Percentiles rank a stretch among this genome's conserved stretches.
Evolutionary conservation across 2,113 vertebrate species (phyloP).

Genomic region (Tragulus kanchil): DNA sequence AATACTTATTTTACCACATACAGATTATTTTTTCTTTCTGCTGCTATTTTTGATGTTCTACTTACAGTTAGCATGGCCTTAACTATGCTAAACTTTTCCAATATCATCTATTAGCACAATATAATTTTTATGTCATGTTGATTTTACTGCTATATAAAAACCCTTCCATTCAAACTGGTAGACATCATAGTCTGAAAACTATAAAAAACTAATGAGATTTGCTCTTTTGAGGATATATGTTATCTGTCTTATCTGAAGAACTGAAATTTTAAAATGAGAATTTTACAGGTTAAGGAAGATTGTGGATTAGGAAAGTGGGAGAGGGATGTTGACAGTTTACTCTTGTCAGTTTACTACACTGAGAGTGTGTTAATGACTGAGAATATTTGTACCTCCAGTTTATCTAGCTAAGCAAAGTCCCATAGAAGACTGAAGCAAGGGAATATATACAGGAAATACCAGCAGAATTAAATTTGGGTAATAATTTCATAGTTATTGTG

Average conservation of each 20-base stretch:
- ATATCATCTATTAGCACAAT: not conserved
- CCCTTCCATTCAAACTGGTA: not conserved
- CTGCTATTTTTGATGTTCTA: conserved; percentile 2
- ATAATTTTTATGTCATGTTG: conserved; percentile 2
- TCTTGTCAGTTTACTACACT: not conserved
- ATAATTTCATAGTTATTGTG: conserved; percentile 47
- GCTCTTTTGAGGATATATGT: not conserved
- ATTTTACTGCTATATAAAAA: not conserved
- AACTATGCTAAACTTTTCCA: not conserved
- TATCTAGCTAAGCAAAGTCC: not conserved
- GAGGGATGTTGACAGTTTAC: conserved; percentile 10
- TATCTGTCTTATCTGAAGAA: conserved; percentile 41
- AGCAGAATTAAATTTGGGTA: conserved; percentile 24
- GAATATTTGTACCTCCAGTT: not conserved
- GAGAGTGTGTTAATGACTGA: conserved; percentile 5
- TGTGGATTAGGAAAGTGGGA: conserved; percentile 13
- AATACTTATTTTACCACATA: not conserved
- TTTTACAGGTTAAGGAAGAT: conserved; percentile 44
- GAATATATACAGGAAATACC: not conserved
- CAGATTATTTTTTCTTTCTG: not conserved
- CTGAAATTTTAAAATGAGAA: conserved; percentile 43
- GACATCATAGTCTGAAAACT: conserved; percentile 17
- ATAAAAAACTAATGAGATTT: not conserved
- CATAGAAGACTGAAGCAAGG: not conserved
- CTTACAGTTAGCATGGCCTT: not conserved